Evolutionary conservation across 2,888 invertebrate species (phyloP).

Genomic region (Mythimna impura): DNA sequence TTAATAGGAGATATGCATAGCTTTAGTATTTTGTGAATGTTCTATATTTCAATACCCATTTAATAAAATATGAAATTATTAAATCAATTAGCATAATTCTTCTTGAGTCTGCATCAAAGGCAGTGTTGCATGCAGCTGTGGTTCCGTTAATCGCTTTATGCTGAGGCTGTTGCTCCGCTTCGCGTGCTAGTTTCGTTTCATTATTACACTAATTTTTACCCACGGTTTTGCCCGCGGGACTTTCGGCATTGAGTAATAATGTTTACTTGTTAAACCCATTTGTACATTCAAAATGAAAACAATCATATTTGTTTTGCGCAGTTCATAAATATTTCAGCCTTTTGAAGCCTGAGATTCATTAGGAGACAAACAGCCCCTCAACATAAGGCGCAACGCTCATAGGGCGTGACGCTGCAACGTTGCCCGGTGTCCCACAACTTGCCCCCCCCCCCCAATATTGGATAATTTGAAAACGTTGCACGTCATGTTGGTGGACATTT

Average conservation of each 20-base stretch:
- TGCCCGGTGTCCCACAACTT: no score
- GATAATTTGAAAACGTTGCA: no score
- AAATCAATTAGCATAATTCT: slow-evolving; percentile 52
- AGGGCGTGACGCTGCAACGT: no score
- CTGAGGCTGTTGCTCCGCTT: slow-evolving; percentile 72
- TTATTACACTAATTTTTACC: slow-evolving; percentile 58
- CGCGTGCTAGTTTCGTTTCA: slow-evolving; percentile 64
- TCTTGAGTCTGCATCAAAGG: slow-evolving; percentile 61
- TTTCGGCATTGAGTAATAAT: slow-evolving; percentile 36
- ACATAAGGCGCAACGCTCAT: no score
- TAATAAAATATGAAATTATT: slow-evolving; percentile 26
- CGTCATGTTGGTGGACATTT: no score
- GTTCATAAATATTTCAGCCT: slow-evolving; percentile 2
- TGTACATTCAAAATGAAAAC: slow-evolving; percentile 8
- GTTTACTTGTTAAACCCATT: slow-evolving; percentile 15
- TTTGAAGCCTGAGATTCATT: no score
- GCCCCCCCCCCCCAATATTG: no score
- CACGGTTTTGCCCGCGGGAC: slow-evolving; percentile 45
- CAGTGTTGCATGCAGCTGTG: slow-evolving; percentile 70
- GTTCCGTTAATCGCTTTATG: slow-evolving; percentile 67
- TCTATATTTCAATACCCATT: slow-evolving; percentile 17
- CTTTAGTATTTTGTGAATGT: neutral
- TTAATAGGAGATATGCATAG: neutral
- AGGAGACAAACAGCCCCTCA: neutral
- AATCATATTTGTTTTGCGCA: neutral